Conservation (phyloP, 2,888 invertebrate species). For the Microplitis deprimator region DNA sequence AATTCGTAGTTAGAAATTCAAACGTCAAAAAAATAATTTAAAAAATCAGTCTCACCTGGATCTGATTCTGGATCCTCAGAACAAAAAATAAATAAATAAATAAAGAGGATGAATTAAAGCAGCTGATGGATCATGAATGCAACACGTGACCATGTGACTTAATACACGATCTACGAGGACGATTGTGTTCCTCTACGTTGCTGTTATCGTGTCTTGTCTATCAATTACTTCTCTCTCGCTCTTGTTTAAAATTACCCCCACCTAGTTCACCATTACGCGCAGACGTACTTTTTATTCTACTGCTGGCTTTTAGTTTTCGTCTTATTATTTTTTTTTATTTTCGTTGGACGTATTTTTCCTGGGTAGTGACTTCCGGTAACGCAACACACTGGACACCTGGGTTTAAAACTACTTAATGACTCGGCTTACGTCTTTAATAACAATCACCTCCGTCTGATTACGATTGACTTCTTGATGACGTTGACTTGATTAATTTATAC, state of each 20-base stretch:
- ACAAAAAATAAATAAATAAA: neutral
- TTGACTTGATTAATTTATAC: neutral
- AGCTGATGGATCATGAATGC: slow-evolving; percentile 1
- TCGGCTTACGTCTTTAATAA: no score
- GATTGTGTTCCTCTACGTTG: neutral
- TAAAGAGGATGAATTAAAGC: neutral
- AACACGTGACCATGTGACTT: slow-evolving; percentile 13
- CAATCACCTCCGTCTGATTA: no score
- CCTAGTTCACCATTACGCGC: neutral
- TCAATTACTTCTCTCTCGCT: neutral
- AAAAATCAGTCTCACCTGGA: no score
- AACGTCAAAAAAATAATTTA: no score
- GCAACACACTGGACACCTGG: neutral
- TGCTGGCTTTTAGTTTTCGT: neutral
- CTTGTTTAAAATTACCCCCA: neutral
- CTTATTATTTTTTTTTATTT: neutral
- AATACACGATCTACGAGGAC: neutral
- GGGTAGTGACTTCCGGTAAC: neutral
- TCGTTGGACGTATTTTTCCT: neutral
- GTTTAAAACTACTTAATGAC: neutral
- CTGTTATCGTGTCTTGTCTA: neutral
- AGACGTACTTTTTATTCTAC: neutral
- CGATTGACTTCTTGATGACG: neutral
- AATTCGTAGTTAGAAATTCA: no score
- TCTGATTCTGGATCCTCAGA: neutral